Evolutionary conservation across 2,888 invertebrate species (phyloP).

Genomic region (Leptinotarsa peninsularis): DNA sequence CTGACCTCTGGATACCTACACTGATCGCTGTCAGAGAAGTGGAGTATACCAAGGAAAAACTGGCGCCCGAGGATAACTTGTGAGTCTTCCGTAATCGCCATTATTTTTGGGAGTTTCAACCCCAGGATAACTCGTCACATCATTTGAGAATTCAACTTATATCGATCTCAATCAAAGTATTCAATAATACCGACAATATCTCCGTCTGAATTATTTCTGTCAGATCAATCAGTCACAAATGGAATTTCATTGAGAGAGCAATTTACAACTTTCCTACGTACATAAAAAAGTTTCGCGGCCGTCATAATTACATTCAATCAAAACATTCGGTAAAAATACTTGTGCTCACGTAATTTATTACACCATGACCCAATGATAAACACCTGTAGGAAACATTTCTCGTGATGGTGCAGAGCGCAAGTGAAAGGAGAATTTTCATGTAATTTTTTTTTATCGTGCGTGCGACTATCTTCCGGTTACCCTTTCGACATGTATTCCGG

Average conservation of each 20-base stretch:
- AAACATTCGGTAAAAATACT: background rate
- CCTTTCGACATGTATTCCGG: constrained; percentile 5
- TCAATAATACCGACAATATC: too few species aligned
- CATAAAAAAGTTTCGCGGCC: background rate
- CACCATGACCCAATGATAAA: constrained; percentile 10
- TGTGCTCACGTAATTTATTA: background rate
- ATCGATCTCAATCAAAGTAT: too few species aligned
- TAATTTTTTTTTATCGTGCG: background rate
- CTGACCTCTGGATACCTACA: too few species aligned
- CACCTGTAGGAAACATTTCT: constrained; percentile 2
- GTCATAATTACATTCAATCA: background rate
- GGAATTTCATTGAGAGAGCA: background rate
- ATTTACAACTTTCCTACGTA: background rate
- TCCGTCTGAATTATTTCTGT: background rate
- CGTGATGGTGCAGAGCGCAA: background rate
- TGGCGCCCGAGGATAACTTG: too few species aligned
- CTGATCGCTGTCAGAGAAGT: too few species aligned
- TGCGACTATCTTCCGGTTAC: constrained; percentile 7
- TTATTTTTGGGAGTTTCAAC: too few species aligned
- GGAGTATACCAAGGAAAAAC: too few species aligned
- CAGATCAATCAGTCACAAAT: background rate
- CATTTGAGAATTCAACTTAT: too few species aligned
- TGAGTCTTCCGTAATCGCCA: too few species aligned
- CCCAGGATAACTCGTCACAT: too few species aligned
- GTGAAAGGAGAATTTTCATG: constrained; percentile 9